Percentiles rank a stretch among this genome's conserved stretches.
These are phyloP conservation scores for Cotesia glomerata DNA, from an alignment of 1,140 invertebrate species.

Conservation along the genomic window DNA sequence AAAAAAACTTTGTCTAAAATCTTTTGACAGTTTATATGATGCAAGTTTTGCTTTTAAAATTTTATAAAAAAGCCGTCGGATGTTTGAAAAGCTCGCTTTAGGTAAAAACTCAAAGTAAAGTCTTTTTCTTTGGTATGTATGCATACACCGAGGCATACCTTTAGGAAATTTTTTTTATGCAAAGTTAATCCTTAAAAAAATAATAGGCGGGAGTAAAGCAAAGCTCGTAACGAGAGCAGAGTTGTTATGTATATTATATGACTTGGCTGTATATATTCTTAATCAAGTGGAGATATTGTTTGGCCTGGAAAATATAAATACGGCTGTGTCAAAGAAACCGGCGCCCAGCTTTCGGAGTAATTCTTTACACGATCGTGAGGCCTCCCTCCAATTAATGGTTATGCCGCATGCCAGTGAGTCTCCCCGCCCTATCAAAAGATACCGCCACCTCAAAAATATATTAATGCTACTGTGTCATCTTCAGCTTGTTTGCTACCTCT, in stretches of 20 bases:
- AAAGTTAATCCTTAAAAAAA: neutral
- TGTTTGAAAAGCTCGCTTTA: too few relatives aligned
- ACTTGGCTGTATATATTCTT: slow-evolving; percentile 9
- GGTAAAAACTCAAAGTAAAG: too few relatives aligned
- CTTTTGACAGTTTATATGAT: too few relatives aligned
- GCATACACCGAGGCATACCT: neutral
- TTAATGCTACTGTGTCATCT: slow-evolving; percentile 2
- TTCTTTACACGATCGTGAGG: slow-evolving; percentile 47
- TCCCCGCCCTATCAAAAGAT: slow-evolving; percentile 44
- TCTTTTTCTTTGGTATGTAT: neutral
- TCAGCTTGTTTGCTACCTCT: slow-evolving; percentile 10
- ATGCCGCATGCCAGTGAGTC: slow-evolving; percentile 30
- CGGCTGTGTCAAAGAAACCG: slow-evolving; percentile 7
- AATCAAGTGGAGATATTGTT: slow-evolving; percentile 29
- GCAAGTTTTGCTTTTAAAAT: too few relatives aligned
- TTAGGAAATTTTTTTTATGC: too few relatives aligned
- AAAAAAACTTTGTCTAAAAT: too few relatives aligned
- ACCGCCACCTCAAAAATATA: slow-evolving; percentile 34
- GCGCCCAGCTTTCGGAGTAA: slow-evolving; percentile 24
- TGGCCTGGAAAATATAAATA: slow-evolving; percentile 27
- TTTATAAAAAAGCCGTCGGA: too few relatives aligned
- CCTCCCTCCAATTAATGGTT: slow-evolving; percentile 60
- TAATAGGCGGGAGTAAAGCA: neutral
- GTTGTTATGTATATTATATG: neutral
- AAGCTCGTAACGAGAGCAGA: neutral